Evolutionary conservation across 1,140 invertebrate species (phyloP).

Genomic region (Microplitis mediator): DNA sequence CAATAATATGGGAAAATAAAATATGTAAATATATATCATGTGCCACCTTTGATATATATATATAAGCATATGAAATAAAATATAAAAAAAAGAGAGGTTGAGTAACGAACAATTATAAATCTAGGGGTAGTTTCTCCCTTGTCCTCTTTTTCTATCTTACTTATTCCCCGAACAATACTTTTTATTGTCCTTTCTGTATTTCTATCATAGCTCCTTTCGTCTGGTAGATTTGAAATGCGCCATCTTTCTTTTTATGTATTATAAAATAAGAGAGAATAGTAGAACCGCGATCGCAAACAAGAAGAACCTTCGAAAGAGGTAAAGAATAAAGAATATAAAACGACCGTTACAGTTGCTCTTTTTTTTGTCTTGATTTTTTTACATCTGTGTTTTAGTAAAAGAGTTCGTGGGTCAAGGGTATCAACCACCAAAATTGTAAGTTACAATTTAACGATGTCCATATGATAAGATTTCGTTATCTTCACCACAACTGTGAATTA

Average conservation of each 20-base stretch:
- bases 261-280: not conserved
- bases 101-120: slow-evolving; percentile 30
- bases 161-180: slow-evolving; percentile 19
- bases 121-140: slow-evolving; percentile 18
- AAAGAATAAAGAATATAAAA: slow-evolving; percentile 27
- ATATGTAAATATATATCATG: not conserved
- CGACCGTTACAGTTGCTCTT: slow-evolving; percentile 19
- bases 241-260: not conserved
- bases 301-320: slow-evolving; percentile 19
- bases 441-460: not conserved
- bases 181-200: slow-evolving; percentile 25
- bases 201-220: slow-evolving; percentile 13
- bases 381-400: not conserved
- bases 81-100: slow-evolving; percentile 12
- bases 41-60: not conserved
- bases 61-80: not conserved
- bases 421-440: slow-evolving; percentile 14
- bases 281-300: slow-evolving; percentile 7
- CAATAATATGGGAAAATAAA: too few species aligned
- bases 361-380: not conserved
- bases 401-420: slow-evolving; percentile 1
- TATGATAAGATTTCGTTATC: not conserved
- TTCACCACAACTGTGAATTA: not conserved
- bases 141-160: not conserved
- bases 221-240: slow-evolving; percentile 2